A percentile compares a stretch with the other conserved stretches of the same genome.
These are phyloP conservation scores for Microctenopoma stevenorrisi DNA, from an alignment of 2,797 vertebrate genomes.

Conservation along the genomic window DNA sequence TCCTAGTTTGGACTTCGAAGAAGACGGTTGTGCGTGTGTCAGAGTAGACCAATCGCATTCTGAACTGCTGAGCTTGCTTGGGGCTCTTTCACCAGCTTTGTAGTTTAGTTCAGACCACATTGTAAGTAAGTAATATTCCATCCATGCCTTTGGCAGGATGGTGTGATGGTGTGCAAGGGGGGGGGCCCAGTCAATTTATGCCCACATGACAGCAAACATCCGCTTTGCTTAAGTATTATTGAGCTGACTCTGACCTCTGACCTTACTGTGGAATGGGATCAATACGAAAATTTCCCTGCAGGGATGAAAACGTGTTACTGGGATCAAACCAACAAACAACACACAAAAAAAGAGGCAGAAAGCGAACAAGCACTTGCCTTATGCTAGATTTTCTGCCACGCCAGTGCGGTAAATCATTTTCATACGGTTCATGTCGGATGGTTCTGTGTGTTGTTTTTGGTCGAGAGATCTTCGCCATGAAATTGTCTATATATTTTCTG, in stretches of 20 bases:
- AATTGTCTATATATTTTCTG: not conserved
- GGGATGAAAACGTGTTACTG: not conserved
- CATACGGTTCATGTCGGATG: too few species aligned
- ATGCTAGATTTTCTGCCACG: not conserved
- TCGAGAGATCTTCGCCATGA: not conserved
- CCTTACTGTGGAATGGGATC: slow-evolving; percentile 9
- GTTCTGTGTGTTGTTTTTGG: not conserved
- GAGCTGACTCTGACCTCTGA: slow-evolving; percentile 50
- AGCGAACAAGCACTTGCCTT: too few species aligned
- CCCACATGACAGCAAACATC: slow-evolving; percentile 46
- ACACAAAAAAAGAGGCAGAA: not conserved
- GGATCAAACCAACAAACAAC: not conserved
- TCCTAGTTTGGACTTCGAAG: not conserved
- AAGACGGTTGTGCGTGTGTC: not conserved
- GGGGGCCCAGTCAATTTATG: slow-evolving; percentile 32
- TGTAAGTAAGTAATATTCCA: slow-evolving; percentile 38
- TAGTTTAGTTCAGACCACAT: slow-evolving; percentile 2
- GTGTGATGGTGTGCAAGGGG: slow-evolving; percentile 28
- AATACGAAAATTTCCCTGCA: slow-evolving; percentile 3
- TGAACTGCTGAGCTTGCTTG: slow-evolving; percentile 14
- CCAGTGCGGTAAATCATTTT: not conserved
- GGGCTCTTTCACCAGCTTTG: slow-evolving; percentile 9
- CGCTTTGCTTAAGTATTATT: slow-evolving; percentile 36
- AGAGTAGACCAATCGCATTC: not conserved
- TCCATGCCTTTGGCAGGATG: slow-evolving; percentile 30